Conservation (phyloP, 2,113 vertebrate species). For the Gymnarchus niloticus region DNA sequence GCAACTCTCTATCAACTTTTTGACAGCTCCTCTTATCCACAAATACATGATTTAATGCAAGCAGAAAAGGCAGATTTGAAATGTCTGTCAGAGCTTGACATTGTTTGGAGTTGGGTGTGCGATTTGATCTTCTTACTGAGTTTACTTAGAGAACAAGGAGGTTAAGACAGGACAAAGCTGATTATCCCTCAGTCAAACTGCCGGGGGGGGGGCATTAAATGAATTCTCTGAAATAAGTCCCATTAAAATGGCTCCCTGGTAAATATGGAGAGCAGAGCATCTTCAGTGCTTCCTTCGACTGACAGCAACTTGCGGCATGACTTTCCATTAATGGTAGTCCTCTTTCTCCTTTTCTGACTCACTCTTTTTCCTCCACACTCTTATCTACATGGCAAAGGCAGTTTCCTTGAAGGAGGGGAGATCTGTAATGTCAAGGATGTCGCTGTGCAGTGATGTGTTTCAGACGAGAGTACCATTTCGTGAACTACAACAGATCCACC, state of each 20-base stretch:
- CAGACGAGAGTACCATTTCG: not conserved
- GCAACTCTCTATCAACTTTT: not conserved
- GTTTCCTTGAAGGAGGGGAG: not conserved
- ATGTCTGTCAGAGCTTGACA: slow-evolving; percentile 45
- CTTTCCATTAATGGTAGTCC: not conserved
- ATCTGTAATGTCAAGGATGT: slow-evolving; percentile 8
- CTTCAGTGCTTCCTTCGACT: not conserved
- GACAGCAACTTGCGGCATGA: not conserved
- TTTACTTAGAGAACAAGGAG: not conserved
- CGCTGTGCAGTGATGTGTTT: slow-evolving; percentile 4
- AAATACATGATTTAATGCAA: not conserved
- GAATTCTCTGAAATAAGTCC: not conserved
- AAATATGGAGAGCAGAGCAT: not conserved
- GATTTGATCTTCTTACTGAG: not conserved
- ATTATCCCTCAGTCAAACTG: slow-evolving; percentile 2
- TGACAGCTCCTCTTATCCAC: not conserved
- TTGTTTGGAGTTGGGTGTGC: slow-evolving; percentile 32
- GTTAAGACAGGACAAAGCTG: not conserved
- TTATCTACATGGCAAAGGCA: not conserved
- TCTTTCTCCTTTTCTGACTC: not conserved
- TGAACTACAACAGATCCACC: not conserved
- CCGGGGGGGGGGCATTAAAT: not conserved
- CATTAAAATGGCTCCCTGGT: not conserved
- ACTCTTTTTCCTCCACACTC: not conserved
- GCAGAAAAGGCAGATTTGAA: slow-evolving; percentile 31